These are phyloP conservation scores for Typhlomys cinereus DNA, from an alignment of 2,113 vertebrate genomes.

Conservation along the genomic window DNA sequence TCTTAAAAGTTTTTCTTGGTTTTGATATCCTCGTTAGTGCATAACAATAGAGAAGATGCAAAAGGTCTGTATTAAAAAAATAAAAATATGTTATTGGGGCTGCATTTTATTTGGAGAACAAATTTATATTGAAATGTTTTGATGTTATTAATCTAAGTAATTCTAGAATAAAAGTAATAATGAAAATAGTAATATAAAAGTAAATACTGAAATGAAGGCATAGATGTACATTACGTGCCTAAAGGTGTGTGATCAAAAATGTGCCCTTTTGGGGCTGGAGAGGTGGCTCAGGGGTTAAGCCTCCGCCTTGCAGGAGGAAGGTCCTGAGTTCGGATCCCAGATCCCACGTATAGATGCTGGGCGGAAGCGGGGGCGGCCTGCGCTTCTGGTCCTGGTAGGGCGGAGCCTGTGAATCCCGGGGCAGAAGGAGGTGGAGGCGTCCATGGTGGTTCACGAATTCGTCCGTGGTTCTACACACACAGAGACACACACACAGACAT, in stretches of 20 bases:
- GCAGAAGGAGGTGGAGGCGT: no score
- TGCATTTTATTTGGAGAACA: constrained; percentile 30
- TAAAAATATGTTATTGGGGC: constrained; percentile 21
- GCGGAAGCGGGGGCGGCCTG: no score
- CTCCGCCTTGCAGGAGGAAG: no score
- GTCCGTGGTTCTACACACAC: no score
- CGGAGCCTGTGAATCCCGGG: no score
- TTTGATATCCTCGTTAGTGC: not conserved
- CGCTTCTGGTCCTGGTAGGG: no score
- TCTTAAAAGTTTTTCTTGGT: not conserved
- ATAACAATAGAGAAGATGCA: not conserved
- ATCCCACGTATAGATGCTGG: no score
- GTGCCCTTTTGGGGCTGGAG: no score
- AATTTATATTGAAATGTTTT: constrained; percentile 24
- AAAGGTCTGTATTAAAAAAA: not conserved
- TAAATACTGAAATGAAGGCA: not conserved
- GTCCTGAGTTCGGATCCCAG: no score
- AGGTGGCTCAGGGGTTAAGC: no score
- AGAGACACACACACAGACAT: no score
- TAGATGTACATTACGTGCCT: not conserved
- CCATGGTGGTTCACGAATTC: no score
- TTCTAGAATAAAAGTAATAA: not conserved
- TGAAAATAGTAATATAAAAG: not conserved
- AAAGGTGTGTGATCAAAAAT: not conserved
- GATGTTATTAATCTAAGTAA: not conserved